Base-by-base conservation (phyloP, 1,140 invertebrate species). In the Asbolus verrucosus region DNA sequence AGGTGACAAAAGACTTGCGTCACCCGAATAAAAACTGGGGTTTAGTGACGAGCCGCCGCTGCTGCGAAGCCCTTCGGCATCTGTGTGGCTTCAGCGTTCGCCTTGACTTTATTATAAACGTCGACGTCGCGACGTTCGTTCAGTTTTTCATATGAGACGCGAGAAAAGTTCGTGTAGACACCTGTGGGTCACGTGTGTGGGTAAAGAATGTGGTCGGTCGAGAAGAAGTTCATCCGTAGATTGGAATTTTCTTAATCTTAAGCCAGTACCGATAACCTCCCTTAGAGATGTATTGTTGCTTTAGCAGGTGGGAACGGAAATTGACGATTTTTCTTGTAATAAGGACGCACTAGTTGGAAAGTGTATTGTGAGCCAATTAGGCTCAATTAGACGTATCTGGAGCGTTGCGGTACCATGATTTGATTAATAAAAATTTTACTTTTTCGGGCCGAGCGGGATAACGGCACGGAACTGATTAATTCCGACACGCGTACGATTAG, bases 71-170 rank as follows among this genome's bases (percentile, higher is more conserved):
- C 46, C 46, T n/a, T 27, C 24, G 24, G 24, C 46, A 27, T 13
- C 9, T n/a, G 21, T 54, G 19, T 9, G 46, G 19, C 6, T 13
- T 54, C 21, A 21, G 9, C 9, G 16, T 19, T 46, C 6, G 41
- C 46, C 46, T 54, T 54, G 46, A 54, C 46, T 54, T 21, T 27
- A 21, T 54, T 54, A n/a, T 16, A 19, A 21, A 24, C 21, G 46
- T 6, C 18, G 11, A 11, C 19, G 19, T 54, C 19, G 46, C 46
- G 43, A 50, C 43, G 43, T 8, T 36, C 33, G 5, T 0, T n/a
- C 39, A 41, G 39, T 11, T 41, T 11, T 15, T 8, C 2, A n/a
- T n/a, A n/a, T n/a, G n/a, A n/a, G n/a, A n/a, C n/a, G n/a, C n/a
- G n/a, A n/a, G n/a, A n/a, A n/a, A n/a, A n/a, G n/a, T n/a, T n/a